Base-by-base conservation (phyloP, 2,113 vertebrate species). In the Hepsetus odoe region DNA sequence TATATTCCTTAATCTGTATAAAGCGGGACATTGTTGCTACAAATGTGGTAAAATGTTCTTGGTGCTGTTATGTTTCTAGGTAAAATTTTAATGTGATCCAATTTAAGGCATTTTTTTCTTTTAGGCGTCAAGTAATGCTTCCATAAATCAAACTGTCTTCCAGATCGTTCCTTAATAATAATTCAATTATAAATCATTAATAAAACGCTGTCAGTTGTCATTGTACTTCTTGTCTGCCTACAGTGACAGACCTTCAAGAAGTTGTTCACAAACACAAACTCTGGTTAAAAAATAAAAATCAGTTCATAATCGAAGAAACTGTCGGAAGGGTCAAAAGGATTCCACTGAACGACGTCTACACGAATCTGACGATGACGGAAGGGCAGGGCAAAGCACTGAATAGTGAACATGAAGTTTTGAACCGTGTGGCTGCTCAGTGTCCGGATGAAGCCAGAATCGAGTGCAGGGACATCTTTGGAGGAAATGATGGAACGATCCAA, bases 381-480 rank as follows among this genome's bases (percentile, higher is more conserved):
- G 73, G 44, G n/a, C 13, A 65, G 20, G 2, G 28, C 49, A 22
- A 7, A n/a, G 16, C 0, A 8, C 9, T 62, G 18, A 62, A 32
- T 62, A 62, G 18, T 20, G 56, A 61, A 42, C 58, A 64, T 18
- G 73, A 65, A 46, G n/a, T 33, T 62, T 49, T 62, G 12, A 49
- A 7, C 24, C 22, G 4, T 32, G 40, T 49, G 7, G 38, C 18
- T 32, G 62, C 58, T 24, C 16, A 49, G n/a, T 35, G 5, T 30
- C 22, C 58, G 16, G 0, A 24, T 2, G 42, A 64, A 5, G 24
- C 38, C 72, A 16, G 2, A 13, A 75, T 65, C 44, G 38, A 51
- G 28, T 75, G 26, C 59, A 75, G 20, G 53, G 44, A 75, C 42
- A 51, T 75, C 30, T 75, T 75, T 9, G 32, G 59, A 13, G 56